Percentiles rank a stretch among this genome's conserved stretches.
phyloP scores from a whole-genome alignment of 2,113 vertebrate species.

The Aptenodytes forsteri region DNA sequence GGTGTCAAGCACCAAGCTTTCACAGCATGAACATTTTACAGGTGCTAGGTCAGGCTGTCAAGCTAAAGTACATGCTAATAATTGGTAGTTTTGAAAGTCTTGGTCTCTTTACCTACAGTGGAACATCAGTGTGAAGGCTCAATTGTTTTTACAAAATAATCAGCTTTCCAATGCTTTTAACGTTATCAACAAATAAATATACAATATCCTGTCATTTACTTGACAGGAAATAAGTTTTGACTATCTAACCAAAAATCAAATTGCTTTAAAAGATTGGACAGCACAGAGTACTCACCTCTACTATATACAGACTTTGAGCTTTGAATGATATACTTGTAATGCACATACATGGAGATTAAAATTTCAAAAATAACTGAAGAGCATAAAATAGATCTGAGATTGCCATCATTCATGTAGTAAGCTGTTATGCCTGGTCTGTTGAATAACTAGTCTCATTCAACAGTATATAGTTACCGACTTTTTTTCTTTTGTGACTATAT shows the following conservation, averaged over 20 bases:
- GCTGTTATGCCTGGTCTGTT: background rate
- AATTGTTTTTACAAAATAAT: background rate
- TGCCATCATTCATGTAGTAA: background rate
- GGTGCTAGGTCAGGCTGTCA: slow-evolving; percentile 64
- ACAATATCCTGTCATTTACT: background rate
- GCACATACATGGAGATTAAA: background rate
- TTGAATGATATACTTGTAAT: background rate
- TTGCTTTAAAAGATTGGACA: background rate
- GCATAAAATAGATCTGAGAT: background rate
- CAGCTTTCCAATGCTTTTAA: background rate
- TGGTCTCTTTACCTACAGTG: background rate
- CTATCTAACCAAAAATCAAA: slow-evolving; percentile 4
- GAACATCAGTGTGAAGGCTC: background rate
- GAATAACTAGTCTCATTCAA: background rate
- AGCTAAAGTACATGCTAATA: slow-evolving; percentile 52
- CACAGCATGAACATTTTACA: slow-evolving; percentile 60
- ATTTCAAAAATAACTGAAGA: background rate
- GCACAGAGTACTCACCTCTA: background rate
- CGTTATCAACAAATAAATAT: background rate
- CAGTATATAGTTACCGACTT: background rate
- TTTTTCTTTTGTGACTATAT: background rate
- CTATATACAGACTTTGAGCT: background rate
- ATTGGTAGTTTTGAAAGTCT: slow-evolving; percentile 29
- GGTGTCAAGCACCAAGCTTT: slow-evolving; percentile 58
- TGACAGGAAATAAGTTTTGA: background rate